phyloP scores from a whole-genome alignment of 2,888 invertebrate genomes.

The Drosophila hamatofila region DNA sequence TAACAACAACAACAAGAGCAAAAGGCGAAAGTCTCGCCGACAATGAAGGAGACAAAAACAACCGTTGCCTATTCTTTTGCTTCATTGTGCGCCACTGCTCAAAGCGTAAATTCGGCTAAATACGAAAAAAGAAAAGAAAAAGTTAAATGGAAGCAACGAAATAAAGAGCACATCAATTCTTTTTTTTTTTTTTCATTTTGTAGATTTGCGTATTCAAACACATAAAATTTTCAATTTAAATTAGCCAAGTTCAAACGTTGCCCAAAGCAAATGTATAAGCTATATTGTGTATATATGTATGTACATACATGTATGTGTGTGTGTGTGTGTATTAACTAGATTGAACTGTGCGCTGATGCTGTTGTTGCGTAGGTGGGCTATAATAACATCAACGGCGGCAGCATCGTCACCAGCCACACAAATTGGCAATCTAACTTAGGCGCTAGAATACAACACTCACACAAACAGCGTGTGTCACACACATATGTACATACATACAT shows the following conservation, averaged over 20 bases:
- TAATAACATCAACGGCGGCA: slow-evolving; percentile 33
- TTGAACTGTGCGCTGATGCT: slow-evolving; percentile 40
- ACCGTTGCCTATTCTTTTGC: slow-evolving; percentile 21
- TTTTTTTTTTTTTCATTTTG: background rate
- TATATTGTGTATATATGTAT: background rate
- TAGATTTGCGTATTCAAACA: slow-evolving; percentile 40
- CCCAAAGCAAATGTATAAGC: slow-evolving; percentile 15
- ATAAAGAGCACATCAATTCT: slow-evolving; percentile 18
- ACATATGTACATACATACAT: background rate
- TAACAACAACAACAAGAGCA: slow-evolving; percentile 35
- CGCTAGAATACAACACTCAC: slow-evolving; percentile 38
- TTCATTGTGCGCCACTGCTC: slow-evolving; percentile 19
- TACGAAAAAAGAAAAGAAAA: slow-evolving; percentile 9
- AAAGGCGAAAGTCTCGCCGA: slow-evolving; percentile 56
- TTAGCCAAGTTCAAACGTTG: slow-evolving; percentile 74
- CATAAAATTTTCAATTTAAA: slow-evolving; percentile 47
- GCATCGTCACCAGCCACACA: slow-evolving; percentile 44
- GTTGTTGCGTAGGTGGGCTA: slow-evolving; percentile 58
- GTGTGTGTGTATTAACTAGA: slow-evolving; percentile 22
- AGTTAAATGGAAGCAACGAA: slow-evolving; percentile 2
- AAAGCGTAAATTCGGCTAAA: slow-evolving; percentile 39
- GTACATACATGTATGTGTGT: background rate
- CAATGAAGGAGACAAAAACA: slow-evolving; percentile 38
- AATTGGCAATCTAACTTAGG: slow-evolving; percentile 68
- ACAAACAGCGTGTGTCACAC: slow-evolving; percentile 4